Evolutionary conservation across 2,113 vertebrate species (phyloP).

Genomic region (Psittacus erithacus): DNA sequence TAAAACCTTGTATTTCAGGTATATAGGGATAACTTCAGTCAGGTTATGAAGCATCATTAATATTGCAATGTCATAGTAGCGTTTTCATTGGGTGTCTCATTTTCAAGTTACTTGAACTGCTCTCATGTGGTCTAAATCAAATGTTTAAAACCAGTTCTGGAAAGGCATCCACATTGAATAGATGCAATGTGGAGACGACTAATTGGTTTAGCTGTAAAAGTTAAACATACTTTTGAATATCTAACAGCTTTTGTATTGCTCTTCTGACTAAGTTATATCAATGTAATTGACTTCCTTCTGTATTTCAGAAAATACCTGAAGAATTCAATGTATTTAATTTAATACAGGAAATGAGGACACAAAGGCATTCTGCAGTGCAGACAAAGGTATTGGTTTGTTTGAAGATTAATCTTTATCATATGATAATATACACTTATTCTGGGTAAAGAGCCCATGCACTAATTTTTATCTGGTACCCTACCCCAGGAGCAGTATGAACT

Average conservation of each 20-base stretch:
- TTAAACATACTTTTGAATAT: background rate
- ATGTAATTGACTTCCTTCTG: background rate
- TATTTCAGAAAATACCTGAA: slow-evolving; percentile 94
- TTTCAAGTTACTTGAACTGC: background rate
- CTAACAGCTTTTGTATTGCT: background rate
- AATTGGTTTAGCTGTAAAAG: background rate
- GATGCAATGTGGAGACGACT: background rate
- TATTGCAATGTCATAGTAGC: background rate
- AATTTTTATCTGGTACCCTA: background rate
- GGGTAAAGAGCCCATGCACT: background rate
- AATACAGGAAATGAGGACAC: slow-evolving; percentile 99
- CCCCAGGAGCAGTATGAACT: slow-evolving; percentile 95
- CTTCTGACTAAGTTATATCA: background rate
- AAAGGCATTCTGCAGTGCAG: slow-evolving; percentile 97
- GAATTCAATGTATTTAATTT: slow-evolving; percentile 96
- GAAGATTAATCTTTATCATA: background rate
- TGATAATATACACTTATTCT: background rate
- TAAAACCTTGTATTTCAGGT: background rate
- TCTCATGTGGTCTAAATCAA: background rate
- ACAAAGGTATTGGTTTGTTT: slow-evolving; percentile 85
- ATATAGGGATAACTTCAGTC: background rate
- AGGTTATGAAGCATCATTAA: background rate
- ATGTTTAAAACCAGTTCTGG: background rate
- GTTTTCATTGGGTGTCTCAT: background rate
- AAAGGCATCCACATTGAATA: background rate